phyloP scores from a whole-genome alignment of 2,113 vertebrate species.

The Axis porcinus region DNA sequence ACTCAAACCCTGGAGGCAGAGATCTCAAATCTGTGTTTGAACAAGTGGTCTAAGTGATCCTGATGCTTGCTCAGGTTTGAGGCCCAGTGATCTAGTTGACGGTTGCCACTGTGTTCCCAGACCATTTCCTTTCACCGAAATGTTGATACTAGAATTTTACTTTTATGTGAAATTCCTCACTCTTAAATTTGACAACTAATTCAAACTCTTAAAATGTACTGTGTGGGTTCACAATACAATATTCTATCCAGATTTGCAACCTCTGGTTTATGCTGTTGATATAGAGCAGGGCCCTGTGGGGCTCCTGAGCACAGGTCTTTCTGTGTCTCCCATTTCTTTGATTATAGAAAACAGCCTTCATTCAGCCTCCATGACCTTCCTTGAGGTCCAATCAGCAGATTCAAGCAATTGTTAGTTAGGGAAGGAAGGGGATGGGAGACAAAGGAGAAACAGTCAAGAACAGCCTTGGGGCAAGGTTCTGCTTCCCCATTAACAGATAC shows the following conservation, averaged over 20 bases:
- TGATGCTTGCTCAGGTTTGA: background rate
- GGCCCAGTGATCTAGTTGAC: background rate
- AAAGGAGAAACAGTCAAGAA: background rate
- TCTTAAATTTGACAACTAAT: background rate
- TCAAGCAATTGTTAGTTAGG: background rate
- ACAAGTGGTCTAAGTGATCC: background rate
- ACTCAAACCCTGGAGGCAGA: background rate
- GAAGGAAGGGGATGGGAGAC: background rate
- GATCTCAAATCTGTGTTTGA: background rate
- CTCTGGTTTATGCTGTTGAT: background rate
- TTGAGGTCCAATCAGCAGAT: background rate
- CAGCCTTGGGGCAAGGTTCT: background rate
- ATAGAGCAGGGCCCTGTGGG: background rate
- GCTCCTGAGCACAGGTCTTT: background rate
- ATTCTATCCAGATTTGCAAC: background rate
- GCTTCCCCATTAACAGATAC: background rate
- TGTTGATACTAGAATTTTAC: background rate
- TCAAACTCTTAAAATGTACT: background rate
- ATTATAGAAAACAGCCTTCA: background rate
- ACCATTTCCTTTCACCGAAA: background rate
- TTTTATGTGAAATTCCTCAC: background rate
- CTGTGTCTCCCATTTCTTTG: background rate
- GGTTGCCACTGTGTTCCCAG: background rate
- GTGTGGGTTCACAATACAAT: background rate
- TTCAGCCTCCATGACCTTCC: background rate